These are phyloP conservation scores for Pachliopta kotzebuea DNA, from an alignment of 2,888 invertebrate species.

Conservation along the genomic window DNA sequence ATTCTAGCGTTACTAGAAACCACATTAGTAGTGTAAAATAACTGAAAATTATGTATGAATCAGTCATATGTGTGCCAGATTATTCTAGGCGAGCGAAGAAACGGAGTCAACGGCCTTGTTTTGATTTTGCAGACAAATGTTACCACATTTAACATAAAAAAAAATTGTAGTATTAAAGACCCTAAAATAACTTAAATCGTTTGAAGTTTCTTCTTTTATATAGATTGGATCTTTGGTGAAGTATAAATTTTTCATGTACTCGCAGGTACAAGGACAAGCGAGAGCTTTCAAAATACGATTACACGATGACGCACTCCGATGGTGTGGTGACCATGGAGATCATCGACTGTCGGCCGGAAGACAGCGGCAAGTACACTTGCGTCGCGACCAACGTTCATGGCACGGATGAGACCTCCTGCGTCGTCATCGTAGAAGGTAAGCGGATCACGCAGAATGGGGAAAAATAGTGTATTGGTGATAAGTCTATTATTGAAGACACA, in stretches of 20 bases:
- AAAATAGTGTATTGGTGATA: not conserved
- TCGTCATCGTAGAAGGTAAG: constrained; percentile 96
- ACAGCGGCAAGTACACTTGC: constrained; percentile 98
- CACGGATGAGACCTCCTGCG: constrained; percentile 96
- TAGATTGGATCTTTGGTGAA: not conserved
- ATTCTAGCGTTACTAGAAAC: too few relatives aligned
- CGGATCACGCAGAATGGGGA: not conserved
- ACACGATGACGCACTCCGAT: constrained; percentile 93
- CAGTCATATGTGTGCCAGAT: too few relatives aligned
- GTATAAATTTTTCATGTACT: not conserved
- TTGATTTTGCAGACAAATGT: too few relatives aligned
- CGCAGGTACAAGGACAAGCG: constrained; percentile 90
- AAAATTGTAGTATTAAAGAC: too few relatives aligned
- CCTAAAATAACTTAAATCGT: not conserved
- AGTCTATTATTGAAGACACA: too few relatives aligned
- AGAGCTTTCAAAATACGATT: constrained; percentile 94
- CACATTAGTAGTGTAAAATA: too few relatives aligned
- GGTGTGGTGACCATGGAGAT: constrained; percentile 99
- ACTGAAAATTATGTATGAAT: too few relatives aligned
- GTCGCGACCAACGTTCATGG: constrained; percentile 96
- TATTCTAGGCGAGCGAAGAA: too few relatives aligned
- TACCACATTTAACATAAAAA: too few relatives aligned
- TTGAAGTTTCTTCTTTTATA: not conserved
- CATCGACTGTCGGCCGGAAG: constrained; percentile 94
- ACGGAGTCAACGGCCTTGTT: too few relatives aligned